phyloP scores from a whole-genome alignment of 2,888 invertebrate genomes.

The Venusia cambrica region DNA sequence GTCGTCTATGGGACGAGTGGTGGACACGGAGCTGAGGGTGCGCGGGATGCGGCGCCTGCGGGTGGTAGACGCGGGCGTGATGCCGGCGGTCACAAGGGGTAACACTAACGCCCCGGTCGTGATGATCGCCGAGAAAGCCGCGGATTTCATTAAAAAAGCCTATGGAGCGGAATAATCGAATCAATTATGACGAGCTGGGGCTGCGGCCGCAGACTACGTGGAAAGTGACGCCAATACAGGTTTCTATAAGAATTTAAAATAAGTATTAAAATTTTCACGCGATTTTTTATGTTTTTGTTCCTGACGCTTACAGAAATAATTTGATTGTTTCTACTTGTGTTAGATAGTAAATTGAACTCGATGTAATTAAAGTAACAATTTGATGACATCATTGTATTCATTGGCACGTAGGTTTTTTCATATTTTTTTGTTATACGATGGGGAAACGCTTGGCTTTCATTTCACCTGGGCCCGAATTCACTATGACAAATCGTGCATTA shows the following conservation, averaged over 20 bases:
- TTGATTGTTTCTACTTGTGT: too few species aligned
- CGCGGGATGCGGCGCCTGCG: conserved; percentile 45
- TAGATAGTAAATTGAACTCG: too few species aligned
- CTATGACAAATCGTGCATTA: too few species aligned
- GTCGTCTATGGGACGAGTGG: conserved; percentile 56
- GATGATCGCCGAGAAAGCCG: conserved; percentile 66
- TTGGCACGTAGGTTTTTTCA: too few species aligned
- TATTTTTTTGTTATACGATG: too few species aligned
- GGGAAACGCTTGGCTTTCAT: too few species aligned
- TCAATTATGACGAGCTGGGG: conserved; percentile 14
- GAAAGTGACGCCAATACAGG: conserved; percentile 13
- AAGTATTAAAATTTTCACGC: too few species aligned
- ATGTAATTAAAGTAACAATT: too few species aligned
- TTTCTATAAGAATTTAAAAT: conserved; percentile 1
- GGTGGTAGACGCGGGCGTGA: conserved; percentile 63
- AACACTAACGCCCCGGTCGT: conserved; percentile 67
- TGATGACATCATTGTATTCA: too few species aligned
- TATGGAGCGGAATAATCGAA: conserved; percentile 27
- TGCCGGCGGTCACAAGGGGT: conserved; percentile 56
- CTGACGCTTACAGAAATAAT: too few species aligned
- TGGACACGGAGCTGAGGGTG: conserved; percentile 50
- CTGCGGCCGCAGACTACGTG: conserved; percentile 19
- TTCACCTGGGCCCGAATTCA: too few species aligned
- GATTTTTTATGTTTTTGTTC: too few species aligned
- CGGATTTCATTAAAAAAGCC: conserved; percentile 51